Conservation (phyloP, 2,797 vertebrate species). For the Chelon labrosus region DNA sequence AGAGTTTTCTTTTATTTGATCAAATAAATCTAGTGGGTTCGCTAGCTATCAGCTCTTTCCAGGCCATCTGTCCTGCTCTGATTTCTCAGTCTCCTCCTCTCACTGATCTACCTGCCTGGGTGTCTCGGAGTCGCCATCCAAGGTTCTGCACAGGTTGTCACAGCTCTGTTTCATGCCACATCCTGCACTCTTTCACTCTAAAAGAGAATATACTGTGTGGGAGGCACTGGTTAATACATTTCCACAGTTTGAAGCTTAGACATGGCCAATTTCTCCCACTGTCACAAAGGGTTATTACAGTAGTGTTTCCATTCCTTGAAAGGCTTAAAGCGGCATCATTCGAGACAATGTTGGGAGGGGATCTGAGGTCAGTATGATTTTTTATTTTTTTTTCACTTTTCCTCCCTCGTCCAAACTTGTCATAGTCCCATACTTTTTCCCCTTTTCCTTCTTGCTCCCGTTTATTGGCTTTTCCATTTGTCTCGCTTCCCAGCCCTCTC, state of each 20-base stretch:
- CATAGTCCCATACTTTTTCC: not conserved
- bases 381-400: conserved; percentile 16
- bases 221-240: conserved; percentile 60
- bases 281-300: conserved; percentile 64
- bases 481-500: conserved; percentile 20
- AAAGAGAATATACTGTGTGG: conserved; percentile 50
- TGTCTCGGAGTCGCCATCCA: conserved; percentile 53
- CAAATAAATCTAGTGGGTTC: conserved; percentile 72
- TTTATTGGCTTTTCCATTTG: conserved; percentile 27
- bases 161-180: conserved; percentile 49
- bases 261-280: conserved; percentile 62
- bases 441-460: conserved; percentile 3
- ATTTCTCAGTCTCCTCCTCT: conserved; percentile 57
- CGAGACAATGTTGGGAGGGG: conserved; percentile 45
- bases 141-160: conserved; percentile 45
- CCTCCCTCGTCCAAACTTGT: not conserved
- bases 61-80: conserved; percentile 75
- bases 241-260: conserved; percentile 63
- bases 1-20: conserved; percentile 67
- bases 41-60: conserved; percentile 74
- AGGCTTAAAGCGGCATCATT: conserved; percentile 66
- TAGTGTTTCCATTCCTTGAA: conserved; percentile 66
- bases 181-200: conserved; percentile 32
- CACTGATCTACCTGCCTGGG: conserved; percentile 60
- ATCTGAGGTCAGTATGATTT: conserved; percentile 56